phyloP scores from a whole-genome alignment of 2,113 vertebrate species.

The Bufo bufo region DNA sequence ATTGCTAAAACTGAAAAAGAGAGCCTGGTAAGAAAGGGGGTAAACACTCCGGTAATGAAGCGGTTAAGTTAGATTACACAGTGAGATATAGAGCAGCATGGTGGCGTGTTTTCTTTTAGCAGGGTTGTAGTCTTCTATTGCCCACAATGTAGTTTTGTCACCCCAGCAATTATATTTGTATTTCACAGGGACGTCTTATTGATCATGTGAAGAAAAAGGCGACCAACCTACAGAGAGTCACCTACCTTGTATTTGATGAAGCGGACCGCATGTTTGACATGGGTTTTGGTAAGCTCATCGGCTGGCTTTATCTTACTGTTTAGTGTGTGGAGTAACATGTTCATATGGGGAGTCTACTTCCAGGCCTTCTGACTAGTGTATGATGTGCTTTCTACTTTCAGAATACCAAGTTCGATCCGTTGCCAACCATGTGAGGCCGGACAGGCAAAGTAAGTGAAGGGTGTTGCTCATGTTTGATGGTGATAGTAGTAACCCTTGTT shows the following conservation, averaged over 20 bases:
- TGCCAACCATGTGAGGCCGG: constrained; percentile 94
- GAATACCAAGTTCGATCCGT: constrained; percentile 97
- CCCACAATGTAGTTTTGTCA: neutral
- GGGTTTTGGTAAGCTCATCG: constrained; percentile 88
- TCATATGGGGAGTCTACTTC: neutral
- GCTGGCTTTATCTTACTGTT: neutral
- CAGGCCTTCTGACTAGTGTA: neutral
- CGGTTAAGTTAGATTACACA: no score
- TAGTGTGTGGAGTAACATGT: neutral
- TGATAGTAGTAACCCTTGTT: neutral
- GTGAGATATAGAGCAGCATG: no score
- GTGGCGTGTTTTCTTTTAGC: no score
- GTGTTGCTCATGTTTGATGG: neutral
- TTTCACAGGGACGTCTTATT: constrained; percentile 89
- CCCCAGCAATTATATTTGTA: neutral
- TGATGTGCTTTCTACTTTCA: constrained; percentile 63
- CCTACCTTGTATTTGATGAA: constrained; percentile 98
- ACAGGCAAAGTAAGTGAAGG: constrained; percentile 91
- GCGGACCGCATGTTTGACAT: constrained; percentile 99
- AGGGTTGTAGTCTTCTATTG: neutral
- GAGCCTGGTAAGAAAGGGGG: no score
- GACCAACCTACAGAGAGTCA: constrained; percentile 93
- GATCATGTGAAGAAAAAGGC: constrained; percentile 99
- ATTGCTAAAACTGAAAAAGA: no score
- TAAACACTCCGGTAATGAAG: no score